Conservation (phyloP, 1,140 invertebrate species). For the Diplogasteroides magnus region DNA sequence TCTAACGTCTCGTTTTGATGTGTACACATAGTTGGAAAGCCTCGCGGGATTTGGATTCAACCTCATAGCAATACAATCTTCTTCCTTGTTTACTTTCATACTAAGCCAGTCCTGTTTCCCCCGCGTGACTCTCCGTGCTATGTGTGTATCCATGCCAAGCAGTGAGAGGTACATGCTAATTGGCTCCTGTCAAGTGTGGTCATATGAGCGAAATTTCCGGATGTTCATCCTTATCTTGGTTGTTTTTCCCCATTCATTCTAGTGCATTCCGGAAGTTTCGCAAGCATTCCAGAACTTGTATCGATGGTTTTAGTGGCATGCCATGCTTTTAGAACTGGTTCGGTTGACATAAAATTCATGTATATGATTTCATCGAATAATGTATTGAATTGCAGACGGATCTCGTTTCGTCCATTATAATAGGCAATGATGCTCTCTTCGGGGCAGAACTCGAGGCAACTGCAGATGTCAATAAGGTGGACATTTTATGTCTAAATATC, state of each 20-base stretch:
- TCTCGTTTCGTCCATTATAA: background rate
- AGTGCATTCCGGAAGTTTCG: background rate
- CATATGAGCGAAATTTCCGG: too few species aligned
- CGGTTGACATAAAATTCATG: background rate
- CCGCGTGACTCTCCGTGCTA: too few species aligned
- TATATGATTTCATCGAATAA: background rate
- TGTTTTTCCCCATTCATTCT: background rate
- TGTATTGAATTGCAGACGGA: background rate
- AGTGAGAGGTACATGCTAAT: too few species aligned
- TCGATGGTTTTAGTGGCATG: background rate
- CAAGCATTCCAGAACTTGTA: background rate
- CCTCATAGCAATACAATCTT: too few species aligned
- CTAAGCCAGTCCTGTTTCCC: too few species aligned
- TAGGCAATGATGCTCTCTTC: background rate
- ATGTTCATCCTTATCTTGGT: too few species aligned
- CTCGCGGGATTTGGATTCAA: too few species aligned
- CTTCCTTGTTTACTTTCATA: too few species aligned
- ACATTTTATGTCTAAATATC: background rate
- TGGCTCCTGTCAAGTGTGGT: too few species aligned
- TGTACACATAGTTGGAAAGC: too few species aligned
- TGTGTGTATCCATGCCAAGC: too few species aligned
- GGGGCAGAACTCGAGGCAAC: background rate
- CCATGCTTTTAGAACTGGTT: background rate
- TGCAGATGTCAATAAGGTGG: background rate
- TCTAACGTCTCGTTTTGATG: too few species aligned